Evolutionary conservation across 2,888 invertebrate genomes (phyloP).

Genomic region (Dynastes maya): DNA sequence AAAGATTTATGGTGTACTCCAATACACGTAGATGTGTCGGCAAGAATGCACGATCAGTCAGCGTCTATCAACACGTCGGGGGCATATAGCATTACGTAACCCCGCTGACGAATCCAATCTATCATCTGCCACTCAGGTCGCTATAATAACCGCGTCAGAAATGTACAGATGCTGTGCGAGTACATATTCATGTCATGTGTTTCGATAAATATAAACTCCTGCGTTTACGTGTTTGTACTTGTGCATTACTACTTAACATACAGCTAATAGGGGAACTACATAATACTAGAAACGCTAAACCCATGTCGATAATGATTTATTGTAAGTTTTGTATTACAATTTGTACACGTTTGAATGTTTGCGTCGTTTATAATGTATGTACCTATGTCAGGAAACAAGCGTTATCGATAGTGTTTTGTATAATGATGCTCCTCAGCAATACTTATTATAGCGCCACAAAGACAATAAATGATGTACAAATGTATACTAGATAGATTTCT

Average conservation of each 20-base stretch:
- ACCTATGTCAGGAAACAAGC: slow-evolving; percentile 3
- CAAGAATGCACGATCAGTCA: slow-evolving; percentile 59
- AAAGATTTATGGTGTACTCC: slow-evolving; percentile 59
- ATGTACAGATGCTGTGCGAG: slow-evolving; percentile 52
- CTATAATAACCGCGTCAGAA: slow-evolving; percentile 58
- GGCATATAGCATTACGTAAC: slow-evolving; percentile 56
- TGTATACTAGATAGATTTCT: neutral
- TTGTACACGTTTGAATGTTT: slow-evolving; percentile 13
- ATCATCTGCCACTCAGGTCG: slow-evolving; percentile 58
- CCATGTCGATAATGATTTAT: slow-evolving; percentile 24
- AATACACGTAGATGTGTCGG: slow-evolving; percentile 52
- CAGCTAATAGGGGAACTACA: neutral
- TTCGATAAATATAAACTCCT: slow-evolving; percentile 42
- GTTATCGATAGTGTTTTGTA: neutral
- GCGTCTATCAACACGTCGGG: slow-evolving; percentile 58
- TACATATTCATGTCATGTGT: slow-evolving; percentile 53
- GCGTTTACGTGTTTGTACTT: slow-evolving; percentile 30
- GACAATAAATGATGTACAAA: neutral
- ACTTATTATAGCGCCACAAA: neutral
- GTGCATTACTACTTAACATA: slow-evolving; percentile 23
- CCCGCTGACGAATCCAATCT: slow-evolving; percentile 58
- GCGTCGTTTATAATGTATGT: neutral
- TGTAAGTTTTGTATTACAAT: slow-evolving; percentile 7
- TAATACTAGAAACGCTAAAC: slow-evolving; percentile 25
- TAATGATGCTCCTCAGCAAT: neutral